A percentile compares a stretch with the other conserved stretches of the same genome.
Conservation (phyloP, 2,888 invertebrate species). For the Tuberolachnus salignus region DNA sequence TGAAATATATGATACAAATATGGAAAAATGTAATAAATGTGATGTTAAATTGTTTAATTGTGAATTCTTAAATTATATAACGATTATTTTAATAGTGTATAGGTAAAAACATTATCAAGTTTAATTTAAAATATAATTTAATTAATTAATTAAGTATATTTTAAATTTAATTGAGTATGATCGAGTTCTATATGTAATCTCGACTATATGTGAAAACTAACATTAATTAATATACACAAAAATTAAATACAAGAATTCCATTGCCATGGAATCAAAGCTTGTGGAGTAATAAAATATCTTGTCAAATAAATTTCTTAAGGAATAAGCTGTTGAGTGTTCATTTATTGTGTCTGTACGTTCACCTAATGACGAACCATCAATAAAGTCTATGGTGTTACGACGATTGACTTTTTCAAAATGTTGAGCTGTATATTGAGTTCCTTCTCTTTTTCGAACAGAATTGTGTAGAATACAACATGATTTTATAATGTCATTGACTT, state of each 20-base stretch:
- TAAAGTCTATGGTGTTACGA: neutral
- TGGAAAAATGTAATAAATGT: conserved; percentile 8
- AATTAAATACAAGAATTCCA: conserved; percentile 54
- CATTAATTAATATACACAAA: too few species aligned
- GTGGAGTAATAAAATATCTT: conserved; percentile 56
- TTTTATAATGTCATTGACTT: conserved; percentile 55
- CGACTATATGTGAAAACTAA: too few species aligned
- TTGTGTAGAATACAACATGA: conserved; percentile 58
- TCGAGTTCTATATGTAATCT: conserved; percentile 5
- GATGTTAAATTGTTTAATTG: conserved; percentile 13
- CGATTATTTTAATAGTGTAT: neutral
- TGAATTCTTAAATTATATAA: conserved; percentile 24
- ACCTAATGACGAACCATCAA: conserved; percentile 21
- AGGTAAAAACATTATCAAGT: neutral
- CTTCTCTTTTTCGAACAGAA: conserved; percentile 58
- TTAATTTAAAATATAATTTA: conserved; percentile 1
- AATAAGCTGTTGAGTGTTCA: too few species aligned
- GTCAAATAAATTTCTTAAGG: conserved; percentile 57
- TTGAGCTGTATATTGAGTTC: conserved; percentile 50
- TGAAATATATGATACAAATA: too few species aligned
- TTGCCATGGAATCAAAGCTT: conserved; percentile 58
- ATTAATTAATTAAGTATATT: conserved; percentile 14
- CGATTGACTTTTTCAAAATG: neutral
- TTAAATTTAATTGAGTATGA: too few species aligned
- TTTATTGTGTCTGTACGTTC: conserved; percentile 39